Percentiles rank a stretch among this genome's conserved stretches.
phyloP scores from a whole-genome alignment of 2,888 invertebrate species.

The Eueremaeus valkanovi region DNA sequence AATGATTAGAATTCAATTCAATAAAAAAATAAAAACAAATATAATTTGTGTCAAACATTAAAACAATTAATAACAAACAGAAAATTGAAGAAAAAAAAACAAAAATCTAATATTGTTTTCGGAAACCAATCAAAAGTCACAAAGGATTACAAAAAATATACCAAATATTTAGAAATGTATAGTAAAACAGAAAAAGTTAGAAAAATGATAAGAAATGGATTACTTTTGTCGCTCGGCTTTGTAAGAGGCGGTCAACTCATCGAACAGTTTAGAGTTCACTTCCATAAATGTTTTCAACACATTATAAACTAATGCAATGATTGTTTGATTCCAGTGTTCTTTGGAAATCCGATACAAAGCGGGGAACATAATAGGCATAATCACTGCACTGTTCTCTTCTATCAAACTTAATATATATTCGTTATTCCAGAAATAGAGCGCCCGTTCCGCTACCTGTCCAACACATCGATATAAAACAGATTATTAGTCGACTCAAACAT shows the following conservation, averaged over 20 bases:
- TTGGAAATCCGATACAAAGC: constrained; percentile 97
- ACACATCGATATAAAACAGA: constrained; percentile 36
- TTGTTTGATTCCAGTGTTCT: constrained; percentile 99
- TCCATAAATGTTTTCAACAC: constrained; percentile 99
- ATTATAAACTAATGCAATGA: constrained; percentile 98
- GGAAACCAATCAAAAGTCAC: too few species aligned
- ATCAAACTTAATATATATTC: constrained; percentile 99
- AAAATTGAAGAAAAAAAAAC: too few species aligned
- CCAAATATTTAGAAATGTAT: background rate
- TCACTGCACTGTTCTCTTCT: constrained; percentile 95
- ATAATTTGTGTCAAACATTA: background rate
- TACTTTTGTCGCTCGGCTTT: constrained; percentile 99
- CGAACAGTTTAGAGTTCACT: constrained; percentile 99
- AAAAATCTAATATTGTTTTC: too few species aligned
- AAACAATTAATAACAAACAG: background rate
- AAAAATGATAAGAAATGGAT: constrained; percentile 54
- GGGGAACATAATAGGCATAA: constrained; percentile 99
- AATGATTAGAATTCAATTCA: background rate
- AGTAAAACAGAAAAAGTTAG: background rate
- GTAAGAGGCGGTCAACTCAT: constrained; percentile 96
- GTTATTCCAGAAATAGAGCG: constrained; percentile 99
- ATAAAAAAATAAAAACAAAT: background rate
- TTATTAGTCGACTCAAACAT: background rate
- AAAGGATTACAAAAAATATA: too few species aligned
- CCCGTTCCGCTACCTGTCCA: constrained; percentile 91